Base-by-base conservation (phyloP, 2,113 vertebrate species). In the Ursus arctos region DNA sequence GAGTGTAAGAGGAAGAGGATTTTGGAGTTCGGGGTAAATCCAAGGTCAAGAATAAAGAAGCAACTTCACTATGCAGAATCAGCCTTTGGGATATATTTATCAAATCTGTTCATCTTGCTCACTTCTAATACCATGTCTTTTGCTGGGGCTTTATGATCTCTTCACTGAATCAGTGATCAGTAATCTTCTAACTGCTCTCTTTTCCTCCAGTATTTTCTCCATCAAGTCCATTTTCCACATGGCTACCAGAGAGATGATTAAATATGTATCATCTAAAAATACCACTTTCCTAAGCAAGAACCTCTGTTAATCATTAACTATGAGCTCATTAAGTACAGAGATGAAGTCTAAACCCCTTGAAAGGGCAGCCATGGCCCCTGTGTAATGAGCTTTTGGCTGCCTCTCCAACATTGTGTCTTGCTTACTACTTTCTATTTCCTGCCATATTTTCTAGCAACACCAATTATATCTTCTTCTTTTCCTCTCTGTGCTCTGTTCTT, bases 231-330 rank as follows among this genome's bases (percentile, higher is more conserved):
- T 93, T 87, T 19, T 87, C 13, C 18, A 96, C 13, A 69, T 15
- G 61, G 7, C 49, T 36, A 95, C 4, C 31, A 92, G 72, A 92
- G 51, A 95, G 61, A 89, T 74, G 40, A 82, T 89, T 88, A 95
- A 89, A 89, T 97, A 92, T 92, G 91, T 77, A 81, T 85, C 57
- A 97, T 65, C 43, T 69, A 28, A 93, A 95, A 72, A 82, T 88
- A 95, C 47, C 24, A 69, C 67, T 88, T 93, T 95, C 18, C 24
- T 59, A 91, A 84, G 22, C 59, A 43, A 88, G 43, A 93, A 18
- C n/a, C 19, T 83, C 61, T 80, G 16, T 53, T 83, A 51, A 36
- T 89, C 77, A 76, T 76, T 80, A n/a, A 33, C 55, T 76, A 40
- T 85, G 57, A 84, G 51, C 43, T 76, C 43, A 83, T 33, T 92